These are phyloP conservation scores for Cryptotis parvus DNA, from an alignment of 2,113 vertebrate genomes.

Conservation along the genomic window DNA sequence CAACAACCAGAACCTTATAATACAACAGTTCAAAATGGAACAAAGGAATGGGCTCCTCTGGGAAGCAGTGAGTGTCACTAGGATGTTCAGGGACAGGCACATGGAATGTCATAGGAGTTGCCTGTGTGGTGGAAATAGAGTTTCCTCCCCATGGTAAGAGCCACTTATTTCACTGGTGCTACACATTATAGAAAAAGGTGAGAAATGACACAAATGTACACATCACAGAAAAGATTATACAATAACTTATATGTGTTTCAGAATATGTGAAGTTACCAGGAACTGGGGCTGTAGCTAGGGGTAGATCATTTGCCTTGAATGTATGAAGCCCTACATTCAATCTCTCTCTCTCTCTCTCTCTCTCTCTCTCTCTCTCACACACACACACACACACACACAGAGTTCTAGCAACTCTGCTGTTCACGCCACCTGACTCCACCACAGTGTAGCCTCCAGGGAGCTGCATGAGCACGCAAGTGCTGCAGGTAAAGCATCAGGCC, in stretches of 20 bases:
- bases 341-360: too few relatives aligned
- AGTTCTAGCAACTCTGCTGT: too few relatives aligned
- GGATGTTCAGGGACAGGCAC: not conserved
- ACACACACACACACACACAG: too few relatives aligned
- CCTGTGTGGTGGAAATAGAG: not conserved
- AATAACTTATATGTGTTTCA: not conserved
- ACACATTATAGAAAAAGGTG: not conserved
- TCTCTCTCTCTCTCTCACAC: too few relatives aligned
- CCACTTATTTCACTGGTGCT: not conserved
- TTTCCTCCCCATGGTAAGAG: not conserved
- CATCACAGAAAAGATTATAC: not conserved
- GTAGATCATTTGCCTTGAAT: not conserved
- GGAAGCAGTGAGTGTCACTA: not conserved
- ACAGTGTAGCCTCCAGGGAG: too few relatives aligned
- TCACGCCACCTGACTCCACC: too few relatives aligned
- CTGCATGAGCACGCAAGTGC: too few relatives aligned
- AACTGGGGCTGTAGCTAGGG: not conserved
- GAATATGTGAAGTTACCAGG: not conserved
- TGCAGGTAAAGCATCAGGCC: too few relatives aligned
- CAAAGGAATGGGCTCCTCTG: not conserved
- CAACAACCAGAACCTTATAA: not conserved
- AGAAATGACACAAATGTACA: not conserved
- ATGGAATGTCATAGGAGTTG: not conserved
- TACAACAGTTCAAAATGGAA: not conserved
- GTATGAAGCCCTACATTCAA: too few relatives aligned